These are phyloP conservation scores for Sebastolobus altivelis DNA, from an alignment of 2,797 vertebrate species.

Conservation along the genomic window DNA sequence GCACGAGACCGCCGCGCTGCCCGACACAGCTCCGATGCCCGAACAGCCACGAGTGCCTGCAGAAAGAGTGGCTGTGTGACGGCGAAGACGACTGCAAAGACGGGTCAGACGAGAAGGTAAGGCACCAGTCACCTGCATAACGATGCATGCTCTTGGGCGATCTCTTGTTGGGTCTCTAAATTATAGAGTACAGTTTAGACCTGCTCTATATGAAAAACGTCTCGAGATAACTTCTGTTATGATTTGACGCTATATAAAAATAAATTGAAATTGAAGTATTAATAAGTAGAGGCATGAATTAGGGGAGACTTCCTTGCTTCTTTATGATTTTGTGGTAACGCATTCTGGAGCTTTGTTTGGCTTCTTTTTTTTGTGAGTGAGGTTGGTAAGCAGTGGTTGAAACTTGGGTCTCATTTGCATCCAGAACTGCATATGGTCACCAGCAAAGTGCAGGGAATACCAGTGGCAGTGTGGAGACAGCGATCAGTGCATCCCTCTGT, in stretches of 20 bases:
- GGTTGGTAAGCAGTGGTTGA: neutral
- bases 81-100: slow-evolving; percentile 90
- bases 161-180: no score
- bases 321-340: neutral
- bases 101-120: slow-evolving; percentile 90
- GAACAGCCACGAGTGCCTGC: slow-evolving; percentile 87
- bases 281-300: neutral
- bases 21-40: slow-evolving; percentile 78
- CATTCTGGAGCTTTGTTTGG: neutral
- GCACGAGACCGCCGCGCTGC: slow-evolving; percentile 84
- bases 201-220: no score
- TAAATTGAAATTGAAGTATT: accelerated
- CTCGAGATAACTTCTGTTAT: no score
- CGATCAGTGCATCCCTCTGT: slow-evolving; percentile 85
- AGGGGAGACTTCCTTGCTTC: neutral
- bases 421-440: slow-evolving; percentile 81
- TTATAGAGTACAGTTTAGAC: no score
- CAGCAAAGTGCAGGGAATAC: slow-evolving; percentile 73
- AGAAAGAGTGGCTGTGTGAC: slow-evolving; percentile 91
- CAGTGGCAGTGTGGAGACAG: slow-evolving; percentile 87
- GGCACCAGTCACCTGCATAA: neutral
- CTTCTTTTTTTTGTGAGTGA: neutral
- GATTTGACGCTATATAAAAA: no score
- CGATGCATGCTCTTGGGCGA: no score
- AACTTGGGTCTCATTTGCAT: slow-evolving; percentile 17